phyloP scores from a whole-genome alignment of 30 jellyfish, hydroid and myxozoan species.

The Nemopilema nomurai region DNA sequence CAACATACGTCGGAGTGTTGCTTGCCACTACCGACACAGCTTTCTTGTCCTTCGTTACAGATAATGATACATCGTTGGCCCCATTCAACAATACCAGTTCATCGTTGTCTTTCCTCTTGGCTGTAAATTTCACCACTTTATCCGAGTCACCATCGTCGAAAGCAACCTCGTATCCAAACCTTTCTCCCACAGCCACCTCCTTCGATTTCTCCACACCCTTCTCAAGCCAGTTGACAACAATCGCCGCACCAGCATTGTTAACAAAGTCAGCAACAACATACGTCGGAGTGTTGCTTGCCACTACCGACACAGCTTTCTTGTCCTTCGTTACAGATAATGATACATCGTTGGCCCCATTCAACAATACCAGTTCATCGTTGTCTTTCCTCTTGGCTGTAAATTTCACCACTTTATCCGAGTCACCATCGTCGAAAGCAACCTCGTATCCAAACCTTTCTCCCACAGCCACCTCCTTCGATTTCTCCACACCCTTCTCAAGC shows the following conservation, averaged over 20 bases:
- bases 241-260: constrained; percentile 12
- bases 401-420: neutral
- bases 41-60: constrained; percentile 1
- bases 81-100: constrained; percentile 9
- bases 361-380: constrained; percentile 1
- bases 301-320: constrained; percentile 2
- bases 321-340: constrained; percentile 1
- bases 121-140: constrained; percentile 8
- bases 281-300: neutral
- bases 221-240: neutral
- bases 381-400: constrained; percentile 21
- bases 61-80: neutral
- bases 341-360: constrained; percentile 5
- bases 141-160: neutral
- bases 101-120: constrained; percentile 15
- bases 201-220: constrained; percentile 5
- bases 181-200: constrained; percentile 5
- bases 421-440: constrained; percentile 4
- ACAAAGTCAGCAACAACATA: constrained; percentile 2
- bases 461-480: neutral
- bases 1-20: constrained; percentile 2
- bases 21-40: constrained; percentile 3
- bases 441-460: neutral
- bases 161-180: neutral
- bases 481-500: constrained; percentile 15